Evolutionary conservation across 2,113 vertebrate species (phyloP).

Genomic region (Chroicocephalus ridibundus): DNA sequence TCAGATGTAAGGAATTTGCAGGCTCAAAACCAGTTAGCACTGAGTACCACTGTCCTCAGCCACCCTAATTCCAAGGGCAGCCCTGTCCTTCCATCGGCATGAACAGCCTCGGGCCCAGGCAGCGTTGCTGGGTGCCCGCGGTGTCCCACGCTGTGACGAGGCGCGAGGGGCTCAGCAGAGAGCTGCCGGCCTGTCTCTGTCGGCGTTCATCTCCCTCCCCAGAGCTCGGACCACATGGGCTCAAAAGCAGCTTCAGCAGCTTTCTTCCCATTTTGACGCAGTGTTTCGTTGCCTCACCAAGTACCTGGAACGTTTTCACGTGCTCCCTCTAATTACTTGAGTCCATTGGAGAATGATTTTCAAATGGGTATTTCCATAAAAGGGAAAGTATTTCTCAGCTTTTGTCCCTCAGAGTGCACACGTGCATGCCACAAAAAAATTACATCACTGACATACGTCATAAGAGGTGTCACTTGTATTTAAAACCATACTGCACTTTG

Average conservation of each 20-base stretch:
- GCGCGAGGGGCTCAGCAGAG: not conserved
- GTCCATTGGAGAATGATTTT: not conserved
- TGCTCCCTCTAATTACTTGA: not conserved
- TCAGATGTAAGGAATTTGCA: not conserved
- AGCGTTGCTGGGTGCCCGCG: not conserved
- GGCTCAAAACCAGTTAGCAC: not conserved
- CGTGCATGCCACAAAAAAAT: not conserved
- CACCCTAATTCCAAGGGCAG: not conserved
- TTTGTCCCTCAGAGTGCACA: not conserved
- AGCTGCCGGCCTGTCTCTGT: not conserved
- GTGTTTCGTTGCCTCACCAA: not conserved
- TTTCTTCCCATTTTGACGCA: not conserved
- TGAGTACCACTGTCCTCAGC: fast-evolving
- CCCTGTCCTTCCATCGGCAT: not conserved
- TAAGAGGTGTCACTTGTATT: not conserved
- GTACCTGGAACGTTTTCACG: not conserved
- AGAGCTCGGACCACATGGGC: not conserved
- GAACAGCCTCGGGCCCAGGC: not conserved
- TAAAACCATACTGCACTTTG: not conserved
- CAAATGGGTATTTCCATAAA: not conserved
- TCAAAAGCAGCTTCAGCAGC: not conserved
- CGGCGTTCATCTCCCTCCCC: not conserved
- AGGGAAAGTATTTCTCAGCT: not conserved
- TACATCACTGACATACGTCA: not conserved
- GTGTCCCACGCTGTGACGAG: not conserved